phyloP scores from a whole-genome alignment of 2,888 invertebrate genomes.

The Autographa gamma region DNA sequence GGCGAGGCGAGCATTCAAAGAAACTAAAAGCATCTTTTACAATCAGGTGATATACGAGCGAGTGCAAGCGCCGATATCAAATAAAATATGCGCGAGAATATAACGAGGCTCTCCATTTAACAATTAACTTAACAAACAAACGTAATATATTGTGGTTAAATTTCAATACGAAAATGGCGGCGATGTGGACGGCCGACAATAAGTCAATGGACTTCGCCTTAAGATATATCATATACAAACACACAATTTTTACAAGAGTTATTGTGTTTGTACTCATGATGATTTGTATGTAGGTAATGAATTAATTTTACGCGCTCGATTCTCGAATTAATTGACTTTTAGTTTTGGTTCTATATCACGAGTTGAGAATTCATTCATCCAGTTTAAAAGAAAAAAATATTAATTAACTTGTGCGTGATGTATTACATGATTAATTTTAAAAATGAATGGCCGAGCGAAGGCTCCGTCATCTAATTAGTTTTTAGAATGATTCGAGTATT shows the following conservation, averaged over 20 bases:
- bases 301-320: slow-evolving; percentile 58
- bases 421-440: slow-evolving; percentile 29
- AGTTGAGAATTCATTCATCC: slow-evolving; percentile 22
- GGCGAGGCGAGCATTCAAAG: slow-evolving; percentile 65
- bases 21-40: slow-evolving; percentile 81
- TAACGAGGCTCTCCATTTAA: slow-evolving; percentile 87
- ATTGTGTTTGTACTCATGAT: slow-evolving; percentile 70
- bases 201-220: slow-evolving; percentile 70
- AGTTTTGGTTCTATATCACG: slow-evolving; percentile 22
- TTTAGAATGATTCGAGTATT: slow-evolving; percentile 7
- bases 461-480: slow-evolving; percentile 29
- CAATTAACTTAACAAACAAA: slow-evolving; percentile 90
- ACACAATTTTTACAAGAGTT: slow-evolving; percentile 69
- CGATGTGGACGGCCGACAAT: slow-evolving; percentile 68
- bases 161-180: slow-evolving; percentile 85
- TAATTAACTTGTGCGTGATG: slow-evolving; percentile 26
- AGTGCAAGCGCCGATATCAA: slow-evolving; percentile 73
- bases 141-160: slow-evolving; percentile 88
- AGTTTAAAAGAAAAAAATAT: slow-evolving; percentile 27
- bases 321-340: slow-evolving; percentile 49
- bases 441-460: slow-evolving; percentile 28
- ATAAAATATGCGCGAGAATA: slow-evolving; percentile 83
- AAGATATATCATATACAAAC: slow-evolving; percentile 66
- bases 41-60: slow-evolving; percentile 82
- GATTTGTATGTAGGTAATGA: slow-evolving; percentile 65